These are phyloP conservation scores for Drosophila ercepeae DNA, from an alignment of 1,140 invertebrate species.

Conservation along the genomic window DNA sequence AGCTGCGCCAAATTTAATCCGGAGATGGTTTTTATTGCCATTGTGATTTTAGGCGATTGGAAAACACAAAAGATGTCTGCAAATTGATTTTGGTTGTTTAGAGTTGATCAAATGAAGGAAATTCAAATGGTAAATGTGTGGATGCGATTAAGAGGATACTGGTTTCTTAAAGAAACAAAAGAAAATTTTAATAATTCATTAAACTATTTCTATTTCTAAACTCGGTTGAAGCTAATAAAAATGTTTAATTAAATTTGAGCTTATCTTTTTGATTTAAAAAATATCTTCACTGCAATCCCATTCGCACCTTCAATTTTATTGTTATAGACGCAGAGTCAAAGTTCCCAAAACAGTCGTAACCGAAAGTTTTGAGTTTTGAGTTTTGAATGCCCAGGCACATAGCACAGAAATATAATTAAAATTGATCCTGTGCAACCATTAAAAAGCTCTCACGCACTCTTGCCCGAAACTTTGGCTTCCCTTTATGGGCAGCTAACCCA, in stretches of 20 bases:
- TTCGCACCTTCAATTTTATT: slow-evolving; percentile 36
- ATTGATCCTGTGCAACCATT: slow-evolving; percentile 58
- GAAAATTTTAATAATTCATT: too few species aligned
- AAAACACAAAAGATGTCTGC: slow-evolving; percentile 11
- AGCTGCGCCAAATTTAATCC: slow-evolving; percentile 39
- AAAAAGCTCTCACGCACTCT: slow-evolving; percentile 60
- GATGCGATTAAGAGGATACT: slow-evolving; percentile 21
- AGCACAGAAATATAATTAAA: slow-evolving; percentile 54
- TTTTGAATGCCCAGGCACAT: slow-evolving; percentile 28
- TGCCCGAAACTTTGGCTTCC: slow-evolving; percentile 40
- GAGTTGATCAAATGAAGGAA: slow-evolving; percentile 20
- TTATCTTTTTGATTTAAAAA: neutral
- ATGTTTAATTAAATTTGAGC: too few species aligned
- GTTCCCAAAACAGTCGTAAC: slow-evolving; percentile 26
- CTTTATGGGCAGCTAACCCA: slow-evolving; percentile 41
- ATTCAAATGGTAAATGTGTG: slow-evolving; percentile 16
- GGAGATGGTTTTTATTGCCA: slow-evolving; percentile 36
- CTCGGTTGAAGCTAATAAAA: too few species aligned
- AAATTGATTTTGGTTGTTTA: slow-evolving; percentile 20
- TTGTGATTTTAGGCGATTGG: slow-evolving; percentile 19
- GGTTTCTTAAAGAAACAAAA: too few species aligned
- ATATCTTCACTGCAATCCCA: neutral
- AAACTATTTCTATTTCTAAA: too few species aligned
- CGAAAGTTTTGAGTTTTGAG: slow-evolving; percentile 25
- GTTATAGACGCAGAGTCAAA: slow-evolving; percentile 24